phyloP scores from a whole-genome alignment of 2,113 vertebrate genomes.

The Prunella himalayana region DNA sequence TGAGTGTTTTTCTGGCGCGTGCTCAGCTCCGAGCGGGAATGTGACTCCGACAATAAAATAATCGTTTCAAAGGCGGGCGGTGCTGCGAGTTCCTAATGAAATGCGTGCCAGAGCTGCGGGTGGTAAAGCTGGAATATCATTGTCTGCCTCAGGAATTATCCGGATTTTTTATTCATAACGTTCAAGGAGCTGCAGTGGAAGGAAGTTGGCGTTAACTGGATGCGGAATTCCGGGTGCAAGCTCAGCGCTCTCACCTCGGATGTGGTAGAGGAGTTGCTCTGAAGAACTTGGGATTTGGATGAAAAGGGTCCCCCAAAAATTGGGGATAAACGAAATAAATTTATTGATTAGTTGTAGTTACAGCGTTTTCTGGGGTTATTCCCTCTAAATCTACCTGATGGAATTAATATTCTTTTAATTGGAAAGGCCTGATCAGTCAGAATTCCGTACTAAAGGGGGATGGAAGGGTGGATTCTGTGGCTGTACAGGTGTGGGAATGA shows the following conservation, averaged over 20 bases:
- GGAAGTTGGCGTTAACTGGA: neutral
- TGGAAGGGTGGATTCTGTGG: neutral
- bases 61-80: neutral
- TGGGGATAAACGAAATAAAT: neutral
- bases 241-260: fast-evolving
- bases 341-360: neutral
- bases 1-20: neutral
- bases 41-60: neutral
- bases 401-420: neutral
- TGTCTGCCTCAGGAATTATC: neutral
- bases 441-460: neutral
- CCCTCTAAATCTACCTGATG: neutral
- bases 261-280: neutral
- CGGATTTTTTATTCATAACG: neutral
- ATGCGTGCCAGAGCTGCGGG: neutral
- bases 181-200: neutral
- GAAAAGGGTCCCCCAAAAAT: neutral
- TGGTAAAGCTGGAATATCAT: neutral
- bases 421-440: neutral
- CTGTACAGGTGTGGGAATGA: neutral
- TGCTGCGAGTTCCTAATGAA: neutral
- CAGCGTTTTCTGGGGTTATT: neutral
- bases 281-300: neutral
- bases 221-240: neutral
- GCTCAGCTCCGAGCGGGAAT: neutral